phyloP scores from a whole-genome alignment of 2,113 vertebrate species.

The Hoplias malabaricus region DNA sequence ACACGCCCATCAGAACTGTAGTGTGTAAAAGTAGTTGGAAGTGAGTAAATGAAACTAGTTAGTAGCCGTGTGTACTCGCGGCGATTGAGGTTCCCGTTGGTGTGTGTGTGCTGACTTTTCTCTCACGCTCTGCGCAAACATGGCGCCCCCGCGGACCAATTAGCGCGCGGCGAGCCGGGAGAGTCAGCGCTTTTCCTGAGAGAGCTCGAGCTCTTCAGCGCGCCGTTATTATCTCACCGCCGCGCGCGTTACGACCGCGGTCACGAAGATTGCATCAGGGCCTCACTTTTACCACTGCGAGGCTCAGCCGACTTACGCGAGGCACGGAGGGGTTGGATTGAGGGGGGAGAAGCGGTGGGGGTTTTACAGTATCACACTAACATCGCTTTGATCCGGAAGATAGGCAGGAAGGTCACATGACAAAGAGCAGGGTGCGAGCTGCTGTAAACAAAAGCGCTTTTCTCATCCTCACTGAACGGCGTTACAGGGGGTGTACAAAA shows the following conservation, averaged over 20 bases:
- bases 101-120: slow-evolving; percentile 59
- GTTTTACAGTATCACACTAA: neutral
- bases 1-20: neutral
- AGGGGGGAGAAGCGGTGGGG: neutral
- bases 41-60: neutral
- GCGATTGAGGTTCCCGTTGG: slow-evolving; percentile 45
- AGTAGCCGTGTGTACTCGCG: neutral
- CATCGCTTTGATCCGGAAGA: slow-evolving; percentile 46
- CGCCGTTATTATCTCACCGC: slow-evolving; percentile 67
- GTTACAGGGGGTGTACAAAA: neutral
- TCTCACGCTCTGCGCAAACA: slow-evolving; percentile 71
- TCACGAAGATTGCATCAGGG: slow-evolving; percentile 78
- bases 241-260: slow-evolving; percentile 72
- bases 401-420: slow-evolving; percentile 35
- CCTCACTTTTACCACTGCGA: slow-evolving; percentile 65
- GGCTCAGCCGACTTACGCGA: slow-evolving; percentile 50
- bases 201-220: slow-evolving; percentile 73
- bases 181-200: slow-evolving; percentile 76
- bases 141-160: slow-evolving; percentile 76
- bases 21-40: neutral
- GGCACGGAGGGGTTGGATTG: slow-evolving; percentile 4
- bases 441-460: slow-evolving; percentile 42
- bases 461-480: slow-evolving; percentile 18
- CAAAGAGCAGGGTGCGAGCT: slow-evolving; percentile 7
- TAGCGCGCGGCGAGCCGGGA: slow-evolving; percentile 70